Base-by-base conservation (phyloP, 2,888 invertebrate species). In the Acronicta alni region DNA sequence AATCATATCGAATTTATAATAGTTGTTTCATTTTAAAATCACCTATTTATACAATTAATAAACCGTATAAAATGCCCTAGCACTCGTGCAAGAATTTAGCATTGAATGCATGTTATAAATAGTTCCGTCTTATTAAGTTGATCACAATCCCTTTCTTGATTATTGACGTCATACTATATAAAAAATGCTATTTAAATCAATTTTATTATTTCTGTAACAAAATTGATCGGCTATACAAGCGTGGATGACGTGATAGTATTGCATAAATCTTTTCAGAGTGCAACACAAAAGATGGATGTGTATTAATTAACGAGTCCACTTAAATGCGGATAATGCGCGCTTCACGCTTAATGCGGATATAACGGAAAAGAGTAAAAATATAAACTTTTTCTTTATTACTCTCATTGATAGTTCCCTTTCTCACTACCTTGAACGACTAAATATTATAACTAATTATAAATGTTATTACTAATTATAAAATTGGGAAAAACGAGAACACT, bases 211-310 rank as follows among this genome's bases (percentile, higher is more conserved):
- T 38, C 7, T 57, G 26, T 49, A 54, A 48, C 54, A 47, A 55
- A 43, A 2, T 46, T 7, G 38, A 57, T 54, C 17, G 18, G n/a
- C 16, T 41, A 49, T 51, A 48, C 57, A 68, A 47, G 42, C 49
- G 47, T 42, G 47, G 67, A 60, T 72, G 39, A 64, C 72, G 70
- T 77, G 72, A 58, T 65, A 47, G 35, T 57, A 38, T 71, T 73
- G 60, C 68, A 74, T 70, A 67, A 70, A 77, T 71, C 54, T 52
- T 20, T 45, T 32, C 44, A 49, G 45, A 57, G 46, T 55, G 49
- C 49, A 63, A 65, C 47, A 37, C 26, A 53, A 61, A 45, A 64
- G 26, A 63, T 61, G 45, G 12, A 53, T 68, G 57, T 52, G 57
- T 58, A 46, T 51, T 61, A 57, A 66, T 64, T 60, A 68, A 35